Conservation (phyloP, 1,140 invertebrate genomes). For the Bombus fervidus region DNA sequence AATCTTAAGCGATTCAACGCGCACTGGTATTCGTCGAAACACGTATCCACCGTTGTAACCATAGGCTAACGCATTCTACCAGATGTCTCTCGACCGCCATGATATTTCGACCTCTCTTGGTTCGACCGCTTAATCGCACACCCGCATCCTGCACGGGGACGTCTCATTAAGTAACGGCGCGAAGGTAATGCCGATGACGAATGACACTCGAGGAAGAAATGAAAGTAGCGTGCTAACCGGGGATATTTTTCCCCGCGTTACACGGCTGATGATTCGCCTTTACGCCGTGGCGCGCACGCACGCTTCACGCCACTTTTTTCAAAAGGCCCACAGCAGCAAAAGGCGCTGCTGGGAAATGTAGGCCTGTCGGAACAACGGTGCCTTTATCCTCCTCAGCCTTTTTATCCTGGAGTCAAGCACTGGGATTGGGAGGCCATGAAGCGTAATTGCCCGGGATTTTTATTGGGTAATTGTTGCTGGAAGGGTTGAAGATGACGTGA, state of each 20-base stretch:
- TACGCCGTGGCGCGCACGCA: constrained; percentile 10
- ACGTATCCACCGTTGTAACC: not conserved
- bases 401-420: too few relatives aligned
- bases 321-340: not conserved
- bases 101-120: constrained; percentile 27
- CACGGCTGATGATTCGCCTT: constrained; percentile 36
- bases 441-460: not conserved
- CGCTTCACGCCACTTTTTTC: not conserved
- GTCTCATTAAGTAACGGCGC: constrained; percentile 63
- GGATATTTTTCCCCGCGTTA: constrained; percentile 45
- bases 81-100: not conserved
- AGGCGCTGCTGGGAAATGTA: not conserved
- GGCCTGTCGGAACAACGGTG: constrained; percentile 5
- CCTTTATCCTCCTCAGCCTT: not conserved
- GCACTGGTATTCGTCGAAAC: too few relatives aligned
- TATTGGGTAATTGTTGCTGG: not conserved
- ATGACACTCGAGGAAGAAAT: constrained; percentile 42
- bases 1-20: too few relatives aligned
- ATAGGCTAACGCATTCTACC: not conserved
- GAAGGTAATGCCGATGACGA: constrained; percentile 53
- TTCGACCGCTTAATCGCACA: constrained; percentile 45
- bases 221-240: constrained; percentile 45
- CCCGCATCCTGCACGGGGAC: constrained; percentile 51
- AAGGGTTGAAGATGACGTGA: not conserved
- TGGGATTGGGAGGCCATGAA: not conserved